Base-by-base conservation (phyloP, 2,797 vertebrate genomes). In the Acanthis flammea region DNA sequence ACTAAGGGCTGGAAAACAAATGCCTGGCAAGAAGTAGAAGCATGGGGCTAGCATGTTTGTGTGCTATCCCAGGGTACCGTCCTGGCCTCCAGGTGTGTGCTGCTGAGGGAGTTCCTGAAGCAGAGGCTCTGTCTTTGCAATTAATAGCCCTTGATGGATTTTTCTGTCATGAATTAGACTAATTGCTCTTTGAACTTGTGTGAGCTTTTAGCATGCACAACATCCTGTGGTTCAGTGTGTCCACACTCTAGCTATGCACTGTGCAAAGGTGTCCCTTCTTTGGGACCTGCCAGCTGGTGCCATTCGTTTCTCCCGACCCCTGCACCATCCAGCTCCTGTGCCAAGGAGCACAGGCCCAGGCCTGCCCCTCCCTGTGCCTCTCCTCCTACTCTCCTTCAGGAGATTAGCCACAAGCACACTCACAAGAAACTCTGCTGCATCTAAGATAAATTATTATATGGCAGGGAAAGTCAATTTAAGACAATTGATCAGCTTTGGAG, bases 101-200 rank as follows among this genome's bases (percentile, higher is more conserved):
- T 2, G 9, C 45, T n/a, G 53, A 61, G 57, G 19, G 58, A 90
- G 16, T 65, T 86, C 39, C 55, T 84, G 73, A 92, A 92, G 58
- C 42, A 90, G 47, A 78, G 28, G 12, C 23, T 77, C 39, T 39
- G 18, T 24, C 76, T 80, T 84, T 27, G 66, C 77, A 84, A 66
- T 78, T 90, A 95, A 75, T 58, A 78, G 33, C 27, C 35, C 25
- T 66, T 27, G 23, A 81, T 1, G 8, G 31, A 88, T 95, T 80
- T 88, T 95, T 96, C 70, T 78, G 86, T 47, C 50, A 44, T 78
- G 70, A 88, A 75, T 90, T 72, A 41, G 70, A 47, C 39, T 88
- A 86, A 88, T 47, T 84, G n/a, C 50, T 72, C 76, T 84, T 90
- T 81, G 83, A 90, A 84, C 50, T 42, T 47, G 28, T 54, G 70